Conservation (phyloP, 2,888 invertebrate genomes). For the Hoplodrina ambigua region DNA sequence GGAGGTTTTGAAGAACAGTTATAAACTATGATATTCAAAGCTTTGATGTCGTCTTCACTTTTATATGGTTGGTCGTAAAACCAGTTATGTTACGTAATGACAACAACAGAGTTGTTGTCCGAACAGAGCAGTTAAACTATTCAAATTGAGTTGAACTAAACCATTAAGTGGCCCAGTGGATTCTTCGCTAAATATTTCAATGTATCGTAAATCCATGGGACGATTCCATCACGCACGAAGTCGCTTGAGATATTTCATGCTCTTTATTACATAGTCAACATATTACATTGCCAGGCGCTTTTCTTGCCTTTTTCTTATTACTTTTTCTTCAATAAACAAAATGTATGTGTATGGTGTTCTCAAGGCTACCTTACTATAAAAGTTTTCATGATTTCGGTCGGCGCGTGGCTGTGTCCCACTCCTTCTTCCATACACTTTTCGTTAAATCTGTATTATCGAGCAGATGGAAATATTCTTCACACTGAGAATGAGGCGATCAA, state of each 20-base stretch:
- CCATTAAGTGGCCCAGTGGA: conserved; percentile 3
- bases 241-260: conserved; percentile 20
- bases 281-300: conserved; percentile 11
- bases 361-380: conserved; percentile 25
- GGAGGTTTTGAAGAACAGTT: conserved; percentile 21
- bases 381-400: conserved; percentile 32
- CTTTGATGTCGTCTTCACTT: conserved; percentile 46
- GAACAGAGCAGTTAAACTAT: conserved; percentile 34
- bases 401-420: too few species aligned
- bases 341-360: conserved; percentile 14
- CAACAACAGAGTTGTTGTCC: conserved; percentile 7
- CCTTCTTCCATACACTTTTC: background rate
- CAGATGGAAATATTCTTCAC: conserved; percentile 12
- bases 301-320: conserved; percentile 14
- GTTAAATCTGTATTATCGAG: conserved; percentile 4
- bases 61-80: conserved; percentile 29
- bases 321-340: conserved; percentile 29
- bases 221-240: conserved; percentile 27
- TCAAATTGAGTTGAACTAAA: conserved; percentile 17
- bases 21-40: conserved; percentile 31
- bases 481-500: conserved; percentile 17
- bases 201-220: conserved; percentile 17
- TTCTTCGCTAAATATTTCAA: conserved; percentile 28
- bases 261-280: conserved; percentile 1
- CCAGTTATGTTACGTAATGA: conserved; percentile 21